Conservation (phyloP, 2,113 vertebrate genomes). For the Galeopterus variegatus region DNA sequence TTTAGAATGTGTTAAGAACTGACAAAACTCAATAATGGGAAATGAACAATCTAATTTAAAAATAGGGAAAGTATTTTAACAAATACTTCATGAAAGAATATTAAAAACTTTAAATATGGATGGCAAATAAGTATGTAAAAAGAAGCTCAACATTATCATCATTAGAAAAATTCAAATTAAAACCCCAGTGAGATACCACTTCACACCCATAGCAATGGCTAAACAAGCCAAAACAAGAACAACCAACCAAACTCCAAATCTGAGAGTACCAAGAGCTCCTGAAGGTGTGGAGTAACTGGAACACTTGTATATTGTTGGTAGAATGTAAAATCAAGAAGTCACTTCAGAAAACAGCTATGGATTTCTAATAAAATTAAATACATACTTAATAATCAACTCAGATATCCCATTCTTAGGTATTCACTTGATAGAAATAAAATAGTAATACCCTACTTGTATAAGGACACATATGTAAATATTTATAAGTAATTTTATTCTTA, state of each 20-base stretch:
- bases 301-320: neutral
- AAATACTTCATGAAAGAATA: neutral
- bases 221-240: neutral
- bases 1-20: neutral
- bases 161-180: slow-evolving; percentile 39
- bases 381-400: neutral
- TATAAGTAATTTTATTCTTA: neutral
- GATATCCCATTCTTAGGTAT: neutral
- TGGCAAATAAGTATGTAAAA: neutral
- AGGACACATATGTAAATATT: neutral
- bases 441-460: neutral
- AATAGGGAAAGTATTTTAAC: neutral
- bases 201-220: neutral
- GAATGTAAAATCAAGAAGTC: neutral
- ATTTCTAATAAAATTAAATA: neutral
- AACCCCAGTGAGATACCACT: neutral
- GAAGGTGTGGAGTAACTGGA: neutral
- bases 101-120: neutral
- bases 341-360: neutral
- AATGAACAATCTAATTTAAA: neutral
- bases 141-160: neutral
- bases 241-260: neutral
- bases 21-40: neutral
- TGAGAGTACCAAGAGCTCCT: neutral
- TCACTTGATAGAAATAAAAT: slow-evolving; percentile 22